These are phyloP conservation scores for Schizotus pectinicornis DNA, from an alignment of 2,888 invertebrate species.

Conservation along the genomic window DNA sequence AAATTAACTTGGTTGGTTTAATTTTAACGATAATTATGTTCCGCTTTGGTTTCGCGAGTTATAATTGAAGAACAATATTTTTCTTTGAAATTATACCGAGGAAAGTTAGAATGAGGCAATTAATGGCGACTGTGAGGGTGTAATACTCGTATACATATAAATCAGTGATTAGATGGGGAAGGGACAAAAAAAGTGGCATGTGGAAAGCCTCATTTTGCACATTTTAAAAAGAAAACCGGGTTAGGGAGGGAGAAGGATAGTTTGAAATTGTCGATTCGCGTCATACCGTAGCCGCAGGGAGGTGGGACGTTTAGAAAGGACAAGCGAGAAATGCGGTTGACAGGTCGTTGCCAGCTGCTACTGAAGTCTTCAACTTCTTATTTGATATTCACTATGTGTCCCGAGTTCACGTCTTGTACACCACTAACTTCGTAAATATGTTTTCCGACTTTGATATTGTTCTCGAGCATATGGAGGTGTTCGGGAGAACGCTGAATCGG, in stretches of 20 bases:
- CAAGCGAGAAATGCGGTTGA: conserved; percentile 53
- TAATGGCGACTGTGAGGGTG: not conserved
- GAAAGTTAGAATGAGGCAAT: not conserved
- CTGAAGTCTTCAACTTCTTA: conserved; percentile 56
- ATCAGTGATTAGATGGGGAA: conserved; percentile 9
- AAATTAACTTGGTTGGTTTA: no score
- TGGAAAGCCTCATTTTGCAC: conserved; percentile 20
- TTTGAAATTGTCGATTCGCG: conserved; percentile 43
- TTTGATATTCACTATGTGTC: conserved; percentile 56
- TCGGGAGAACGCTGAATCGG: conserved; percentile 21
- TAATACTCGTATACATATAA: not conserved
- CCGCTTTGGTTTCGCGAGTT: not conserved
- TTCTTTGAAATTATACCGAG: not conserved
- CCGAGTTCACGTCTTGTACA: conserved; percentile 48
- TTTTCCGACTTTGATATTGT: conserved; percentile 49
- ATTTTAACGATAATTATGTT: not conserved
- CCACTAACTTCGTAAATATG: conserved; percentile 50
- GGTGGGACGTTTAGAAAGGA: conserved; percentile 42
- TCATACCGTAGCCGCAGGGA: conserved; percentile 38
- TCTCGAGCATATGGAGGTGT: conserved; percentile 38
- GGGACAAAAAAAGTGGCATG: conserved; percentile 4
- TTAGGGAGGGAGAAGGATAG: conserved; percentile 36
- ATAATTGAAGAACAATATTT: not conserved
- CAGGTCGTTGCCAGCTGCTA: conserved; percentile 54
- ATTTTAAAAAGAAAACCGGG: conserved; percentile 30